Conservation (phyloP, 2,113 vertebrate species). For the Hyperopisus bebe region DNA sequence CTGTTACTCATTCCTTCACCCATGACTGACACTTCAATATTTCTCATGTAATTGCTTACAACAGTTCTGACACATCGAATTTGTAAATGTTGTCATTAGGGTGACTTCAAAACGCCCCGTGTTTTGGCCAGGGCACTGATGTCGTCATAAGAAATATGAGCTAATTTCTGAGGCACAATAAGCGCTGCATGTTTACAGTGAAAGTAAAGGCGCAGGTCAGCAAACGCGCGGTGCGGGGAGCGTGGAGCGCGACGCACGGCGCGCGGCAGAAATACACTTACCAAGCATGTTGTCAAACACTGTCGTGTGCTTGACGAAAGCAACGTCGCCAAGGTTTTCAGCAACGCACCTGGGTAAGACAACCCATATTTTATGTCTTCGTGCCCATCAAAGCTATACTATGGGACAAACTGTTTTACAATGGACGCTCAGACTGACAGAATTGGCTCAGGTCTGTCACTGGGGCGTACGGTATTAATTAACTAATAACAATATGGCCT, state of each 20-base stretch:
- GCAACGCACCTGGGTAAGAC: constrained; percentile 59
- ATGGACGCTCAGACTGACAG: not conserved
- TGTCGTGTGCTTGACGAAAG: constrained; percentile 67
- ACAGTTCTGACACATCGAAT: not conserved
- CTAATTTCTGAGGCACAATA: not conserved
- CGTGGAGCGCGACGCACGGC: not conserved
- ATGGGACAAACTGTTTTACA: not conserved
- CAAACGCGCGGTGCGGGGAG: not conserved
- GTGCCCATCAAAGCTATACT: not conserved
- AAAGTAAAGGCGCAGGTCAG: constrained; percentile 25
- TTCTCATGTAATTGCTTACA: not conserved
- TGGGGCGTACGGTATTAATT: not conserved
- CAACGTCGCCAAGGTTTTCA: constrained; percentile 68
- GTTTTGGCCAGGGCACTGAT: not conserved
- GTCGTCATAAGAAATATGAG: not conserved
- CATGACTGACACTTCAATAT: not conserved
- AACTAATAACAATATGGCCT: too few relatives aligned
- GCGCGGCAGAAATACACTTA: constrained; percentile 34
- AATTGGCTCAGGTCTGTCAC: not conserved
- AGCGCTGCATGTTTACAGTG: not conserved
- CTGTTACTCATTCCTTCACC: not conserved
- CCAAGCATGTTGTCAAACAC: constrained; percentile 64
- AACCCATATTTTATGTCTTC: constrained; percentile 1
- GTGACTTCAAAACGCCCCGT: not conserved
- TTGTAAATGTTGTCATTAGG: not conserved